Percentiles rank a stretch among this genome's conserved stretches.
Evolutionary conservation across 2,797 vertebrate genomes (phyloP).

Genomic region (Hemitrygon akajei): DNA sequence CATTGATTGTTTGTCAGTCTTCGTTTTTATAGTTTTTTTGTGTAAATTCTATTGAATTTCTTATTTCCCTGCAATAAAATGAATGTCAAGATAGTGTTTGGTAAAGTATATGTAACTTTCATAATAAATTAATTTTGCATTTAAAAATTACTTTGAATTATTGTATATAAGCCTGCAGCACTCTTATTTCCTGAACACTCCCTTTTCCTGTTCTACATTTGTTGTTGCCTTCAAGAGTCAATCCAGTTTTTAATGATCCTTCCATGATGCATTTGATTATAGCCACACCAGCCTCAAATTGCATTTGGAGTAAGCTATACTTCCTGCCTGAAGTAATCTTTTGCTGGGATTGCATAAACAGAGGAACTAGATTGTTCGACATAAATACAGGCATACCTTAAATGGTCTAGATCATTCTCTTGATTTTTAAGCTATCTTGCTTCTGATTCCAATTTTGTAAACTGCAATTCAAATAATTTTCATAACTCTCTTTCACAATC

Average conservation of each 20-base stretch:
- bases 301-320: not conserved
- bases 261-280: not conserved
- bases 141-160: not conserved
- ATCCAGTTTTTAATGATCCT: not conserved
- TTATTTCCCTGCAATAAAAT: no score
- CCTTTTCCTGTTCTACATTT: not conserved
- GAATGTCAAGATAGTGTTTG: no score
- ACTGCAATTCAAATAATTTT: not conserved
- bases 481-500: not conserved
- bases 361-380: not conserved
- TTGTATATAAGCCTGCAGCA: not conserved
- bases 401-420: not conserved
- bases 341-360: slow-evolving; percentile 27
- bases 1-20: no score
- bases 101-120: no score
- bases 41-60: no score
- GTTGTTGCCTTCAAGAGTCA: not conserved
- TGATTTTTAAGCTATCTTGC: not conserved
- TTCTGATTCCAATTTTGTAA: not conserved
- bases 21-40: no score
- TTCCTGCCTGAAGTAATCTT: not conserved
- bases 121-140: no score
- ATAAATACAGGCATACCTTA: not conserved
- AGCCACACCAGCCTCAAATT: not conserved
- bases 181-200: not conserved